Evolutionary conservation across 2,113 vertebrate species (phyloP).

Genomic region (Otus sunia): DNA sequence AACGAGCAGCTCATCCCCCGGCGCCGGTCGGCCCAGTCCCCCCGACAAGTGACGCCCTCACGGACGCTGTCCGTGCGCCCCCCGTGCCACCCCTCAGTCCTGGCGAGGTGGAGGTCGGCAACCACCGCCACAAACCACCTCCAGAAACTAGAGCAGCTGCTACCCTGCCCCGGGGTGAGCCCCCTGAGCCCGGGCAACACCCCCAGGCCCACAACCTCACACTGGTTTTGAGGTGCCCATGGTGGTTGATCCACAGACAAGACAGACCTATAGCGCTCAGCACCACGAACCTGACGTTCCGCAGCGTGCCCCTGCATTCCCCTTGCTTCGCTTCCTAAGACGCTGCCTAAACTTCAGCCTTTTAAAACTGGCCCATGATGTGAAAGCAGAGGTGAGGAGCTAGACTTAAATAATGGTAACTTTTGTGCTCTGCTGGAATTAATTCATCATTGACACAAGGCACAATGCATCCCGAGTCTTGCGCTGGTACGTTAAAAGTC

Average conservation of each 20-base stretch:
- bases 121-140: too few relatives aligned
- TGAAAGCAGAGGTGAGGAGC: constrained; percentile 68
- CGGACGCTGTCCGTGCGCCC: too few relatives aligned
- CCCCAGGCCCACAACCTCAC: accelerated
- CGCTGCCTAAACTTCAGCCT: constrained; percentile 71
- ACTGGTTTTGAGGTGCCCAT: accelerated
- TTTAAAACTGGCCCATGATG: constrained; percentile 58
- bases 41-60: accelerated
- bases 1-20: background rate
- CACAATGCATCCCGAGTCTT: constrained; percentile 84
- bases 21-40: accelerated
- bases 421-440: constrained; percentile 88
- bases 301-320: accelerated
- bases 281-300: accelerated
- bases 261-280: accelerated
- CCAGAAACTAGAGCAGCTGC: background rate
- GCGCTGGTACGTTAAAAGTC: constrained; percentile 75
- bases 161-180: accelerated
- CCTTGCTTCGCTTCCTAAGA: background rate
- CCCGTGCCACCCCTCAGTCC: accelerated
- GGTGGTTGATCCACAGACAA: accelerated
- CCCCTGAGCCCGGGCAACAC: accelerated
- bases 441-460: constrained; percentile 90
- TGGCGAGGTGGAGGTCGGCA: background rate
- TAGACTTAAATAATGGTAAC: constrained; percentile 83